Evolutionary conservation across 2,113 vertebrate species (phyloP).

Genomic region (Bungarus multicinctus): DNA sequence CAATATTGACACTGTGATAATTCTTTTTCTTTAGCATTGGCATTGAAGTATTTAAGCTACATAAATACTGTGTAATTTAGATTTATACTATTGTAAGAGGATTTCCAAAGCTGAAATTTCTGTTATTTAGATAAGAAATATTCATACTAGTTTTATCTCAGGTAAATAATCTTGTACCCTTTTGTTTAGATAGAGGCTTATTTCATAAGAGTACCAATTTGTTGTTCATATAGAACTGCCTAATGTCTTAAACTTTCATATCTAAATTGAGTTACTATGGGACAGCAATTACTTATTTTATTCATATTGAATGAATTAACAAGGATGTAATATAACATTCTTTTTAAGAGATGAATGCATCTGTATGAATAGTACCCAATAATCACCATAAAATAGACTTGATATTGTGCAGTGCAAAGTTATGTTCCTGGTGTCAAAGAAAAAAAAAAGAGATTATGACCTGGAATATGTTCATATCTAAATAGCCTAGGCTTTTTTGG

Average conservation of each 20-base stretch:
- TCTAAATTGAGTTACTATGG: slow-evolving; percentile 61
- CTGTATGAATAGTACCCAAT: slow-evolving; percentile 57
- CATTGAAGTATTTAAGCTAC: slow-evolving; percentile 72
- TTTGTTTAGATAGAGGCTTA: slow-evolving; percentile 64
- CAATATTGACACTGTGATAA: slow-evolving; percentile 75
- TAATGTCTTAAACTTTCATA: slow-evolving; percentile 56
- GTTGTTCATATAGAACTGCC: slow-evolving; percentile 60
- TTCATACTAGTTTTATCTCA: slow-evolving; percentile 78
- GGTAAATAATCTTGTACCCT: slow-evolving; percentile 74
- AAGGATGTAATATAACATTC: slow-evolving; percentile 65
- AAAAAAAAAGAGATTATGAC: slow-evolving; percentile 32
- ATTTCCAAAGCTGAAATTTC: slow-evolving; percentile 68
- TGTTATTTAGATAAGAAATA: slow-evolving; percentile 70
- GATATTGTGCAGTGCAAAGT: slow-evolving; percentile 43
- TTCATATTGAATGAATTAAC: slow-evolving; percentile 81
- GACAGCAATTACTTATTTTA: slow-evolving; percentile 62
- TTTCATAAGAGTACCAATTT: slow-evolving; percentile 60
- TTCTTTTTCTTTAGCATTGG: slow-evolving; percentile 66
- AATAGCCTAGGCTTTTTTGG: slow-evolving; percentile 42
- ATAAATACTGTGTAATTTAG: slow-evolving; percentile 80
- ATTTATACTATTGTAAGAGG: slow-evolving; percentile 59
- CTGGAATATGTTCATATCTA: slow-evolving; percentile 46
- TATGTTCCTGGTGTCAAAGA: slow-evolving; percentile 33
- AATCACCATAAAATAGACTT: slow-evolving; percentile 56
- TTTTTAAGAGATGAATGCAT: slow-evolving; percentile 69